Percentiles rank a stretch among this genome's conserved stretches.
Evolutionary conservation across 2,888 invertebrate species (phyloP).

Genomic region (Drosophila kanekoi): DNA sequence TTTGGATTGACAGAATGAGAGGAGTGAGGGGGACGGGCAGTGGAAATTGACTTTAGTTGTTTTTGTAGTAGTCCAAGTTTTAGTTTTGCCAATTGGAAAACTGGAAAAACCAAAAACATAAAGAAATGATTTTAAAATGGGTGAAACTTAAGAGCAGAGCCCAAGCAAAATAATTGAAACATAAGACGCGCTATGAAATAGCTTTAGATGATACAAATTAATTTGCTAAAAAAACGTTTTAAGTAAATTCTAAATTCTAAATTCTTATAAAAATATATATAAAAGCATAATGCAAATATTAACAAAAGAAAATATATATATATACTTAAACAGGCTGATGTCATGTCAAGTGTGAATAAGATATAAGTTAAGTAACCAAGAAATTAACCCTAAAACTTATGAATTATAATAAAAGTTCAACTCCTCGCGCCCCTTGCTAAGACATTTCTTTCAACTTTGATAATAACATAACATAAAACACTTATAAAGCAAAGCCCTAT

Average conservation of each 20-base stretch:
- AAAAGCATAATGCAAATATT: conserved; percentile 6
- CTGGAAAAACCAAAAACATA: conserved; percentile 4
- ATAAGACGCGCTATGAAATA: conserved; percentile 68
- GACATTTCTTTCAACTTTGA: conserved; percentile 38
- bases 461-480: conserved; percentile 13
- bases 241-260: conserved; percentile 11
- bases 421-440: conserved; percentile 53
- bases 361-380: conserved; percentile 38
- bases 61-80: conserved; percentile 55
- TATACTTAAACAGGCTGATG: conserved; percentile 32
- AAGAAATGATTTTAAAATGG: conserved; percentile 47
- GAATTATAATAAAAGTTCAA: conserved; percentile 16
- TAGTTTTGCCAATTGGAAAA: conserved; percentile 45
- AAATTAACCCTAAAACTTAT: conserved; percentile 6
- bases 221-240: conserved; percentile 47
- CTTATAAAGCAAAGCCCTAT: neutral
- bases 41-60: conserved; percentile 36
- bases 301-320: neutral
- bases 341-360: conserved; percentile 49
- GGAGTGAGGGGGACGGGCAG: conserved; percentile 8
- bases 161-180: conserved; percentile 29
- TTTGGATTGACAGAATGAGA: neutral
- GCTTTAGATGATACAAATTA: conserved; percentile 56
- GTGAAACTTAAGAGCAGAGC: conserved; percentile 28
- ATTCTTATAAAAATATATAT: conserved; percentile 16